These are phyloP conservation scores for Drosophila ambigua DNA, from an alignment of 1,140 invertebrate genomes.

Conservation along the genomic window DNA sequence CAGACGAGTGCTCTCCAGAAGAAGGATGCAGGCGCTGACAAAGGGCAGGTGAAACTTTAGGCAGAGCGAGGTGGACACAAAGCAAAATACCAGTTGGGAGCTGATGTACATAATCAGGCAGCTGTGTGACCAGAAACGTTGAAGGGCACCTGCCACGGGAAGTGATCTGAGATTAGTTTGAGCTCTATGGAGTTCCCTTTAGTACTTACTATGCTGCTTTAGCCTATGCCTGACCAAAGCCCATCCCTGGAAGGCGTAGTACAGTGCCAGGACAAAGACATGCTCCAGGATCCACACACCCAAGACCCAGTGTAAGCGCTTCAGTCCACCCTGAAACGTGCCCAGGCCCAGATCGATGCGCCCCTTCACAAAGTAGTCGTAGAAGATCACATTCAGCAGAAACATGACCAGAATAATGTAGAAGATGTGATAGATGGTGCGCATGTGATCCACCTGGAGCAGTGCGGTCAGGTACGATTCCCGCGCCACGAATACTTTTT, in stretches of 20 bases:
- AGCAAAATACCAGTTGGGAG: slow-evolving; percentile 84
- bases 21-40: slow-evolving; percentile 85
- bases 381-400: slow-evolving; percentile 88
- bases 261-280: slow-evolving; percentile 84
- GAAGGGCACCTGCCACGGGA: slow-evolving; percentile 41
- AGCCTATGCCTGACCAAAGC: slow-evolving; percentile 67
- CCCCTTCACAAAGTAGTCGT: slow-evolving; percentile 90
- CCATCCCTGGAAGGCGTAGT: slow-evolving; percentile 84
- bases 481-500: slow-evolving; percentile 88
- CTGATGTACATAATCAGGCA: slow-evolving; percentile 83
- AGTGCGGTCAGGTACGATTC: slow-evolving; percentile 92
- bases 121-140: slow-evolving; percentile 84
- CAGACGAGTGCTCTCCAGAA: slow-evolving; percentile 89
- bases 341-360: slow-evolving; percentile 85
- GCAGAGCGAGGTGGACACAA: slow-evolving; percentile 85
- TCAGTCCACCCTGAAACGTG: slow-evolving; percentile 84
- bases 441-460: slow-evolving; percentile 91
- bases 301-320: slow-evolving; percentile 83
- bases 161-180: neutral
- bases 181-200: neutral
- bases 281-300: slow-evolving; percentile 85
- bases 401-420: slow-evolving; percentile 91
- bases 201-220: slow-evolving; percentile 54
- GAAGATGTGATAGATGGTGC: slow-evolving; percentile 93
- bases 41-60: slow-evolving; percentile 86